A percentile compares a stretch with the other conserved stretches of the same genome.
phyloP scores from a whole-genome alignment of 2,113 vertebrate genomes.

The Carlito syrichta region DNA sequence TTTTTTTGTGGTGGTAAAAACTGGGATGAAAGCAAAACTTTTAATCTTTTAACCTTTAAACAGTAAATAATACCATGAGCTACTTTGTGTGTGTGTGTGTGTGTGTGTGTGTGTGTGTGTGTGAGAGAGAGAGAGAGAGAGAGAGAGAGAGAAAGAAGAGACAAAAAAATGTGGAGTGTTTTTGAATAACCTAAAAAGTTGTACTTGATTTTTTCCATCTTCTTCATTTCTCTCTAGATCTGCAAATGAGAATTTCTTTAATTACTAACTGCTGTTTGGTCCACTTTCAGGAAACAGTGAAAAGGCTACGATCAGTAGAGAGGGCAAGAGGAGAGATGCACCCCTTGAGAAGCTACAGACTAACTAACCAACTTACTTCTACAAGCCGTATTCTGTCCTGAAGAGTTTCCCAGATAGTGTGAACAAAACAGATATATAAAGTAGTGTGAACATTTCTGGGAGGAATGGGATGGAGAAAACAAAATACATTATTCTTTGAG shows the following conservation, averaged over 20 bases:
- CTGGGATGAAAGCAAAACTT: not conserved
- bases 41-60: not conserved
- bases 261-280: not conserved
- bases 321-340: not conserved
- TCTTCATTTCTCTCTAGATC: not conserved
- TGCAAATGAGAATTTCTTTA: not conserved
- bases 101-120: too few relatives aligned
- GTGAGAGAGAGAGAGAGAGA: too few relatives aligned
- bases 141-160: too few relatives aligned
- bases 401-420: not conserved
- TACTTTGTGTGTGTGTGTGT: too few relatives aligned
- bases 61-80: not conserved
- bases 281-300: not conserved
- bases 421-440: not conserved
- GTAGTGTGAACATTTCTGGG: not conserved
- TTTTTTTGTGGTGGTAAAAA: not conserved
- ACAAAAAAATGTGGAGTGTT: not conserved
- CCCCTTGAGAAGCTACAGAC: not conserved
- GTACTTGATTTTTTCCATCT: not conserved
- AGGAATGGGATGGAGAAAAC: conserved; percentile 27
- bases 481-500: conserved; percentile 42
- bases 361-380: not conserved
- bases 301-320: not conserved
- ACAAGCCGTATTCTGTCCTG: not conserved
- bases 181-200: not conserved